Percentiles rank a stretch among this genome's conserved stretches.
Evolutionary conservation across 1,140 invertebrate species (phyloP).

Genomic region (Bombus polaris): DNA sequence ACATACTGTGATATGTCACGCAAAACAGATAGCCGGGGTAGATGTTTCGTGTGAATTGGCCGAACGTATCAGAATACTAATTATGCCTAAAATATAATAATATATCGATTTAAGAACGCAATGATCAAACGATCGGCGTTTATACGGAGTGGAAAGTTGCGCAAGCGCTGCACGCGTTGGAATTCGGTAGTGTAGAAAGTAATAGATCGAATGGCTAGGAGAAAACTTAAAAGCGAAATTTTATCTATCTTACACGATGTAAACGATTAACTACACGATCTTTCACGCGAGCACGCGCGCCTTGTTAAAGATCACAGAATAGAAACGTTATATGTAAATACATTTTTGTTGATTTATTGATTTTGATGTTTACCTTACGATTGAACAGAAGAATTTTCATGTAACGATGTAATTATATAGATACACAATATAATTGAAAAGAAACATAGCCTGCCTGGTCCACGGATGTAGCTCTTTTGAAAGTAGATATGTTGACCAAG

Average conservation of each 20-base stretch:
- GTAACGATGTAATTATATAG: no score
- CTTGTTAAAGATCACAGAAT: neutral
- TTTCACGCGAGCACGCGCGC: constrained; percentile 9
- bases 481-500: no score
- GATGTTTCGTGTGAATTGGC: no score
- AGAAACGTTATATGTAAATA: neutral
- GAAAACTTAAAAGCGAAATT: constrained; percentile 40
- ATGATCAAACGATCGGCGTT: neutral
- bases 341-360: neutral
- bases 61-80: neutral
- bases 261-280: constrained; percentile 4
- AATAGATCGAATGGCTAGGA: neutral
- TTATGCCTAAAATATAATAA: neutral
- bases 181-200: constrained; percentile 44
- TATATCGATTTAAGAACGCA: neutral
- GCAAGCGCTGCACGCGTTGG: constrained; percentile 17
- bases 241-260: constrained; percentile 19
- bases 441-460: no score
- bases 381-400: no score
- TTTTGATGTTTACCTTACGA: neutral
- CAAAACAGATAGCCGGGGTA: neutral
- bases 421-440: no score
- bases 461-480: no score
- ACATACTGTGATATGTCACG: no score
- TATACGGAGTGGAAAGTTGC: constrained; percentile 26